Conservation (phyloP, 1,140 invertebrate genomes). For the Coenobita brevimanus region DNA sequence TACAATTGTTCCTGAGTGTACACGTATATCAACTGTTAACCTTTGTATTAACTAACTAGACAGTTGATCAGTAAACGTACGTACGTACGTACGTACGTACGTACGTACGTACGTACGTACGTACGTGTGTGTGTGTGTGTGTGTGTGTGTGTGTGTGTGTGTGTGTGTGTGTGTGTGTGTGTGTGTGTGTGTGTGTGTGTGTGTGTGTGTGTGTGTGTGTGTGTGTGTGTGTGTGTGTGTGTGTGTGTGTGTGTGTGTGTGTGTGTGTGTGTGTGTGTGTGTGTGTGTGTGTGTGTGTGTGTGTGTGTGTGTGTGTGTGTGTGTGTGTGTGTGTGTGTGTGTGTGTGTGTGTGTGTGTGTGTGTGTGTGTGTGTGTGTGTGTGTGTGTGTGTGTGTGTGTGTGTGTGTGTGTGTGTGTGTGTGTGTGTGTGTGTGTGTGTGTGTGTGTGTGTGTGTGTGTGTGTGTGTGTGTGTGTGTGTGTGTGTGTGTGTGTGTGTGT, state of each 20-base stretch:
- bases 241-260: background rate
- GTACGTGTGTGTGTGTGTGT: background rate
- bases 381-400: constrained; percentile 7
- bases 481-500: constrained; percentile 22
- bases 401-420: constrained; percentile 18
- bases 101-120: background rate
- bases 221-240: background rate
- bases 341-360: background rate
- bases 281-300: background rate
- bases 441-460: constrained; percentile 19
- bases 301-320: background rate
- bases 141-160: background rate
- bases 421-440: constrained; percentile 22
- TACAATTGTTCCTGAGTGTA: too few species aligned
- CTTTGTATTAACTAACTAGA: background rate
- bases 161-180: background rate
- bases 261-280: background rate
- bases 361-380: background rate
- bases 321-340: background rate
- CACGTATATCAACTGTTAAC: too few species aligned
- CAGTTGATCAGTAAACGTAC: background rate
- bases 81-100: constrained; percentile 1
- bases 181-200: background rate
- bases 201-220: background rate
- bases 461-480: constrained; percentile 17